phyloP scores from a whole-genome alignment of 2,888 invertebrate genomes.

The Orthonevra nobilis region DNA sequence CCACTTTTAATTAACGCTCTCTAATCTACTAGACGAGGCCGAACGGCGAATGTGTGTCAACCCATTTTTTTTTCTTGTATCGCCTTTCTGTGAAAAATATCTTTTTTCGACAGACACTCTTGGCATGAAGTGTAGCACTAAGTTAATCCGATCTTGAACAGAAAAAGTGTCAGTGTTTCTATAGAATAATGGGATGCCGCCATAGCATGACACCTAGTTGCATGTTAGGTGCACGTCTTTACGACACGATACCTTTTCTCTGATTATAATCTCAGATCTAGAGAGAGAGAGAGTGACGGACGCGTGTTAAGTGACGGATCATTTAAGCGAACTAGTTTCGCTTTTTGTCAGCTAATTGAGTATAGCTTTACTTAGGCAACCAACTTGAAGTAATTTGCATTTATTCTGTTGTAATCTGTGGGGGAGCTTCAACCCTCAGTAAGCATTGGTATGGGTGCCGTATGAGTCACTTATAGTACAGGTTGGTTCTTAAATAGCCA shows the following conservation, averaged over 20 bases:
- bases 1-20: slow-evolving; percentile 57
- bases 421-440: too few species aligned
- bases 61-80: slow-evolving; percentile 12
- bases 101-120: slow-evolving; percentile 5
- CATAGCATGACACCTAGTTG: slow-evolving; percentile 27
- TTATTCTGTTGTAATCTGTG: too few species aligned
- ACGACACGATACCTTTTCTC: slow-evolving; percentile 36
- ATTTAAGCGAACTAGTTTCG: slow-evolving; percentile 14
- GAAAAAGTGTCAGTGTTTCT: neutral
- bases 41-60: slow-evolving; percentile 48
- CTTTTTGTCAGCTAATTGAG: slow-evolving; percentile 30
- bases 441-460: too few species aligned
- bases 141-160: neutral
- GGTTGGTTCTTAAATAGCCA: too few species aligned
- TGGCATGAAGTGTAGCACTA: slow-evolving; percentile 33
- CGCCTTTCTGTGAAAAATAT: too few species aligned
- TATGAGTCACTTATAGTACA: too few species aligned
- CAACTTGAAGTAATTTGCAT: too few species aligned
- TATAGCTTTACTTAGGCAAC: too few species aligned
- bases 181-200: slow-evolving; percentile 12
- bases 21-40: slow-evolving; percentile 56
- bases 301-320: neutral
- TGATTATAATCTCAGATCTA: slow-evolving; percentile 4
- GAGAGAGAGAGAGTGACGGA: neutral
- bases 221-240: slow-evolving; percentile 18